Conservation (phyloP, 2,888 invertebrate species). For the Galeopsomyia nigrocyanea region DNA sequence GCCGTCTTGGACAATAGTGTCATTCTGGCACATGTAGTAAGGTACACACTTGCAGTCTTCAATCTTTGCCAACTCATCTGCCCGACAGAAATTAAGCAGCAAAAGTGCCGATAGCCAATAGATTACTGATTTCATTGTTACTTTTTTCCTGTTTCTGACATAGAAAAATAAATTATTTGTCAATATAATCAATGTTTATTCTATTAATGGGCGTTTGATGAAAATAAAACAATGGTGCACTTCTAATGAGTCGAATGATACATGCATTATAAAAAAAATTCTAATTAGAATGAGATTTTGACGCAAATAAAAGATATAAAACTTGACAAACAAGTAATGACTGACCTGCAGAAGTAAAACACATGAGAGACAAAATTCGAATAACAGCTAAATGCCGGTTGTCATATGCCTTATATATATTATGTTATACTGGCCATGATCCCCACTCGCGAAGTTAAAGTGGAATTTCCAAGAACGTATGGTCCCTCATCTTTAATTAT, state of each 20-base stretch:
- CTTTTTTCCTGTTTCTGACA: constrained; percentile 19
- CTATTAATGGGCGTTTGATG: neutral
- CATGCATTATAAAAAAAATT: neutral
- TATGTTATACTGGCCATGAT: too few species aligned
- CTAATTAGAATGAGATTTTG: too few species aligned
- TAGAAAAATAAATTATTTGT: neutral
- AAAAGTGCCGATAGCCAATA: constrained; percentile 91
- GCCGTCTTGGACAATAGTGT: constrained; percentile 79
- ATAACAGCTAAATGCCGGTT: too few species aligned
- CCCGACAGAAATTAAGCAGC: constrained; percentile 48
- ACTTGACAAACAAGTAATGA: neutral
- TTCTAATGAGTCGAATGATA: neutral
- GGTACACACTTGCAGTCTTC: constrained; percentile 83
- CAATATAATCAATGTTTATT: neutral
- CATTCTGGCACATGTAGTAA: constrained; percentile 81
- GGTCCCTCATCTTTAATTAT: too few species aligned
- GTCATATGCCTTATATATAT: too few species aligned
- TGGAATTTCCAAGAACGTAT: too few species aligned
- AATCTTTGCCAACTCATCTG: too few species aligned
- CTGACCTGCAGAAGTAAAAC: neutral
- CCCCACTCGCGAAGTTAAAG: too few species aligned
- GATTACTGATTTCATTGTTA: constrained; percentile 29
- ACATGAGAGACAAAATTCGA: too few species aligned
- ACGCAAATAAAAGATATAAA: neutral
- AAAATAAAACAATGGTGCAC: neutral